phyloP scores from a whole-genome alignment of 2,888 invertebrate genomes.

The Hydroisotoma schaefferi region DNA sequence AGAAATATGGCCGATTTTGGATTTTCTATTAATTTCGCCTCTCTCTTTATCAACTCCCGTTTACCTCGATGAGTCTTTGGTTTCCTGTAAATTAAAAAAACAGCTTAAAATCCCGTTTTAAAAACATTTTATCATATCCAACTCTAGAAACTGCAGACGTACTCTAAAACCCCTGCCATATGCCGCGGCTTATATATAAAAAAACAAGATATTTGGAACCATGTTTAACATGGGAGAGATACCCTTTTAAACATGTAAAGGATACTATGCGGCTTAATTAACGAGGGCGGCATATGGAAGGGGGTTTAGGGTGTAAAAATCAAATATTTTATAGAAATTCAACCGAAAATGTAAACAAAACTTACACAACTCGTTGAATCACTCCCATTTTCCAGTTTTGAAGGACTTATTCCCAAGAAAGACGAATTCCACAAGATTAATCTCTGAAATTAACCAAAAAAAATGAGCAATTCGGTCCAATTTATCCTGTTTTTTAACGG shows the following conservation, averaged over 20 bases:
- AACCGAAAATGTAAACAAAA: conserved; percentile 27
- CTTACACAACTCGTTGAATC: conserved; percentile 54
- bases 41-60: conserved; percentile 71
- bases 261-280: too few relatives aligned
- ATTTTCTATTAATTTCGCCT: conserved; percentile 84
- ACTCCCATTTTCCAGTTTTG: conserved; percentile 48
- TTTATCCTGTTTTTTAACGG: too few relatives aligned
- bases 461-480: neutral
- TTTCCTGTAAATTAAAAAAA: conserved; percentile 61
- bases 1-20: conserved; percentile 79
- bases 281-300: too few relatives aligned
- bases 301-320: neutral
- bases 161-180: too few relatives aligned
- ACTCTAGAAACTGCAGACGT: too few relatives aligned
- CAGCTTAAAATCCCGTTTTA: conserved; percentile 1
- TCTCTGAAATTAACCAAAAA: neutral
- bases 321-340: neutral
- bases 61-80: conserved; percentile 86
- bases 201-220: too few relatives aligned
- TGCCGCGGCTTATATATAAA: too few relatives aligned
- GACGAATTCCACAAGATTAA: neutral
- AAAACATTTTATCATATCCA: too few relatives aligned
- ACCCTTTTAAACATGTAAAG: neutral
- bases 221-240: too few relatives aligned
- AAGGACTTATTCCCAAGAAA: neutral